Conservation (phyloP, 2,888 invertebrate genomes). For the Melolontha melolontha region DNA sequence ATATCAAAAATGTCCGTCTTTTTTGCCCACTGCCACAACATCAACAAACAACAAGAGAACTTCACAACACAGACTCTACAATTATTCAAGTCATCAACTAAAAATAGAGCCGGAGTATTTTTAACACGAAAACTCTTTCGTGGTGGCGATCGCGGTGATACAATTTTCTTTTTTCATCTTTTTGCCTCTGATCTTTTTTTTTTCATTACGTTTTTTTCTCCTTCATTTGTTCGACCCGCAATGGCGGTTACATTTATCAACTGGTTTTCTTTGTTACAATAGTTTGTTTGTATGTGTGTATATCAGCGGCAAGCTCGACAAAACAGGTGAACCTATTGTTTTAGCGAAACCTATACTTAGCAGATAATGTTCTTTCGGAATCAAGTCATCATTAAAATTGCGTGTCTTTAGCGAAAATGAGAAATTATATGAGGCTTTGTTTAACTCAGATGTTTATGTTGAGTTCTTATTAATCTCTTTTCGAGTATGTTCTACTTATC, state of each 20-base stretch:
- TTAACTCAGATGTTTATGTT: too few relatives aligned
- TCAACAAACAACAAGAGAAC: not conserved
- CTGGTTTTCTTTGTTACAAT: conserved; percentile 34
- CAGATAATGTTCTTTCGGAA: conserved; percentile 29
- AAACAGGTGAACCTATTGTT: conserved; percentile 32
- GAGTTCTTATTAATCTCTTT: too few relatives aligned
- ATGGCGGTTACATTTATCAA: conserved; percentile 29
- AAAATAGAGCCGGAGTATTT: conserved; percentile 27
- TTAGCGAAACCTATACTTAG: conserved; percentile 32
- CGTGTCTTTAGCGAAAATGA: conserved; percentile 32
- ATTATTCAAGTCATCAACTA: conserved; percentile 30
- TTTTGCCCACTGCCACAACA: not conserved
- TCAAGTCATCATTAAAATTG: conserved; percentile 32
- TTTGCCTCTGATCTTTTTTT: not conserved
- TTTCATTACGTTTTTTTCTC: not conserved
- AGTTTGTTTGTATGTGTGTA: conserved; percentile 22
- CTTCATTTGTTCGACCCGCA: conserved; percentile 16
- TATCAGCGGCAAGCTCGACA: conserved; percentile 6
- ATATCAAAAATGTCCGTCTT: conserved; percentile 24
- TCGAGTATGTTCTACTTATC: too few relatives aligned
- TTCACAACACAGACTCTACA: not conserved
- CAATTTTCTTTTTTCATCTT: conserved; percentile 13
- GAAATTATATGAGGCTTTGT: conserved; percentile 18
- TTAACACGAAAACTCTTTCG: conserved; percentile 27
- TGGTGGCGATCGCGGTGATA: conserved; percentile 26